Evolutionary conservation across 2,113 vertebrate species (phyloP).

Genomic region (Eidolon helvum): DNA sequence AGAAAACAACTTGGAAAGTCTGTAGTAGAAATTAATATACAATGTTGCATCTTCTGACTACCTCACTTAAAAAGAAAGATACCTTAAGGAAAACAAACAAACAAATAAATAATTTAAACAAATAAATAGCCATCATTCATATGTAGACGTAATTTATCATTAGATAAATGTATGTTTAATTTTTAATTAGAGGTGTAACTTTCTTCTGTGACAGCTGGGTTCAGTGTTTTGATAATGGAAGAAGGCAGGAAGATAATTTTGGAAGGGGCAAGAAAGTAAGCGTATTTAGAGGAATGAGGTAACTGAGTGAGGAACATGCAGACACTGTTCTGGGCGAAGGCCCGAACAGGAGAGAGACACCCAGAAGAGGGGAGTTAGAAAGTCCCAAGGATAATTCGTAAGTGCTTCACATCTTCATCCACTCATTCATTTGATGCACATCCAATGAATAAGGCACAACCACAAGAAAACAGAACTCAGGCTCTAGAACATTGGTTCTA

Average conservation of each 20-base stretch:
- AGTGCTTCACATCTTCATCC: not conserved
- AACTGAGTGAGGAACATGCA: not conserved
- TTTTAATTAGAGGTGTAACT: slow-evolving; percentile 27
- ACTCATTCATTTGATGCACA: not conserved
- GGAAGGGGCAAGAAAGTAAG: not conserved
- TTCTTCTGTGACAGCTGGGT: not conserved
- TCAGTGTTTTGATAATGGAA: not conserved
- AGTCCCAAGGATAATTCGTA: not conserved
- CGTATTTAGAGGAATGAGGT: not conserved
- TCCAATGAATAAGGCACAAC: not conserved
- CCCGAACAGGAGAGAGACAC: not conserved
- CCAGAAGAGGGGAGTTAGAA: not conserved
- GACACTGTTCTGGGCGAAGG: not conserved
- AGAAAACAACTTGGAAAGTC: not conserved
- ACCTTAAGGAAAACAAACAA: not conserved
- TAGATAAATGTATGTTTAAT: not conserved
- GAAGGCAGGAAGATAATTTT: not conserved
- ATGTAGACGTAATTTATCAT: not conserved
- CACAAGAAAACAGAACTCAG: not conserved
- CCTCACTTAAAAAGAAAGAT: not conserved
- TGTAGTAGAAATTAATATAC: not conserved
- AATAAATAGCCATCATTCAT: not conserved
- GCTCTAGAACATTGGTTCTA: not conserved
- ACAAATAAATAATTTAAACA: not conserved
- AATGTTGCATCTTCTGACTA: not conserved